These are phyloP conservation scores for Lissocephala sabroskyi DNA, from an alignment of 2,888 invertebrate genomes.

Conservation along the genomic window DNA sequence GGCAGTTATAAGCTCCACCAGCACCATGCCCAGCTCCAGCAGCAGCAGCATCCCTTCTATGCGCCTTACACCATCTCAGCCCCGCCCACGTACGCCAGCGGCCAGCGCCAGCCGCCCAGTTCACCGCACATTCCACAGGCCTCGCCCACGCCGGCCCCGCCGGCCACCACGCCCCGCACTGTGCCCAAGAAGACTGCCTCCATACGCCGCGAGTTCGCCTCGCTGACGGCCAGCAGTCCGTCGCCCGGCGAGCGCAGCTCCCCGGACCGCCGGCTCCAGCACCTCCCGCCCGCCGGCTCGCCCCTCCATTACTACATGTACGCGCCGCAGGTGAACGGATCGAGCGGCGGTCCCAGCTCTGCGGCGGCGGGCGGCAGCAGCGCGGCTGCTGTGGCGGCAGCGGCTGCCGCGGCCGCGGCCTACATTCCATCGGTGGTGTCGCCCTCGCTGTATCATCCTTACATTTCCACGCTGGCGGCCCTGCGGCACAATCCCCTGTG, in stretches of 20 bases:
- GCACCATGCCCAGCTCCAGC: conserved; percentile 33
- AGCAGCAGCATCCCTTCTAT: conserved; percentile 63
- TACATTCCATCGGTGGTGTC: conserved; percentile 72
- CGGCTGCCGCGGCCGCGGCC: conserved; percentile 67
- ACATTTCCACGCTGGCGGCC: conserved; percentile 71
- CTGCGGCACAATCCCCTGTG: conserved; percentile 73
- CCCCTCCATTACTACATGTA: conserved; percentile 71
- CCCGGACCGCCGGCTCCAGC: conserved; percentile 54
- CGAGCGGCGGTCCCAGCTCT: conserved; percentile 52
- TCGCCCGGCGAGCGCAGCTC: conserved; percentile 62
- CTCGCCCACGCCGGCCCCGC: conserved; percentile 59
- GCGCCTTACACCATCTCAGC: conserved; percentile 60
- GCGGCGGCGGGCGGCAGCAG: conserved; percentile 37
- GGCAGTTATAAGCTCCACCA: conserved; percentile 40
- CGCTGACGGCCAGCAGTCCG: conserved; percentile 66
- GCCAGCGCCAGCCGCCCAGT: conserved; percentile 15
- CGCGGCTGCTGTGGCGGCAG: conserved; percentile 53
- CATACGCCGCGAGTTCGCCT: conserved; percentile 73
- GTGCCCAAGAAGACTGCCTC: conserved; percentile 73
- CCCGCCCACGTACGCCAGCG: conserved; percentile 33
- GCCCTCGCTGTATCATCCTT: conserved; percentile 69
- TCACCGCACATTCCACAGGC: conserved; percentile 56
- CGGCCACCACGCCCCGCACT: conserved; percentile 67
- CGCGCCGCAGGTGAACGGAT: conserved; percentile 67
- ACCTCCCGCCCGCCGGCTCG: not conserved